phyloP scores from a whole-genome alignment of 2,797 vertebrate genomes.

The Pipistrellus pipistrellus region DNA sequence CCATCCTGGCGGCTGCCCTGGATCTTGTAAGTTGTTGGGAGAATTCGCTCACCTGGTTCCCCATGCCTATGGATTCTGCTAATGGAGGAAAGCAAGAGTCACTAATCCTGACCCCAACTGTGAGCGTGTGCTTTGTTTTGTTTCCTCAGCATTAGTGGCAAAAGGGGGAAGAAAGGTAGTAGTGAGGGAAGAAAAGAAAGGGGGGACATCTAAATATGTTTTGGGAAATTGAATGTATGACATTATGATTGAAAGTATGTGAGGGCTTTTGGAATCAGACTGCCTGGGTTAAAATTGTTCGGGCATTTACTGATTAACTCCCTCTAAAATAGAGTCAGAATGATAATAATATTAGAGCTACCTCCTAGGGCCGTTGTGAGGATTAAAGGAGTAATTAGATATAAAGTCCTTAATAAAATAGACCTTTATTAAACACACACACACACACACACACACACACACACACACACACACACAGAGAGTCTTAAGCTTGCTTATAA shows the following conservation, averaged over 20 bases:
- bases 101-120: neutral
- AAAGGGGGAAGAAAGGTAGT: neutral
- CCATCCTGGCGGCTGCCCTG: conserved; percentile 97
- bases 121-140: neutral
- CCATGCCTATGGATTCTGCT: neutral
- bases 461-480: too few relatives aligned
- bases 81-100: neutral
- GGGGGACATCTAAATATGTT: neutral
- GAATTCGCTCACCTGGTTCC: neutral
- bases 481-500: neutral
- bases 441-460: neutral
- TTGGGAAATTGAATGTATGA: neutral
- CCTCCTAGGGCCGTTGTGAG: neutral
- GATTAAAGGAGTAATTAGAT: neutral
- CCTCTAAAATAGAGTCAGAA: neutral
- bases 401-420: neutral
- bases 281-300: neutral
- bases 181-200: neutral
- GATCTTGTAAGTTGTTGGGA: conserved; percentile 92
- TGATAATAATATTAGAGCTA: neutral
- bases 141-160: neutral
- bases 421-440: neutral
- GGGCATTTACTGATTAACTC: neutral
- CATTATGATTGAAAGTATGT: neutral
- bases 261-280: neutral